Evolutionary conservation across 2,113 vertebrate genomes (phyloP), one percentile per base, ranked within the genome.

Genomic region (Dipodomys merriami): DNA sequence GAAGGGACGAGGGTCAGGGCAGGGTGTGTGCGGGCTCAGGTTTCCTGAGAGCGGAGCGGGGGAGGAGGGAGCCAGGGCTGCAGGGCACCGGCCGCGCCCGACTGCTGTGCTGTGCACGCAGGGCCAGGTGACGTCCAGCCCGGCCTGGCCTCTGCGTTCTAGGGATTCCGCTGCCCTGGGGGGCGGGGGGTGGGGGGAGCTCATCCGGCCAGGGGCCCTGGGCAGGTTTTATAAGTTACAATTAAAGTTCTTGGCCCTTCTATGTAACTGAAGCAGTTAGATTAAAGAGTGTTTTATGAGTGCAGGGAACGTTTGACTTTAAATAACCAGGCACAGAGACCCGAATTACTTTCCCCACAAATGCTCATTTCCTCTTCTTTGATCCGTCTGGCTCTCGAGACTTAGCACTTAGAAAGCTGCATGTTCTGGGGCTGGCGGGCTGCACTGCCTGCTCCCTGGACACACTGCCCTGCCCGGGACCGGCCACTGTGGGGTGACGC

Each of bases 201-300:
- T 19, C 20, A 5, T 46, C 57, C 65, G 60, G 73, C 68, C 19
- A 4, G 44, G 18, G 20, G 30, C 67, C 53, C 8, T 1, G 49
- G 0, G 15, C 49, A 20, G 23, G 68, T 68, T 86, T 85, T 46
- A 2, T 78, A 33, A 1, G 1, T 83, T n/a, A 44, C 33, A 35
- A 49, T 86, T 85, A 69, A 77, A 72, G 65, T 35, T 60, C 84
- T 49, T 22, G 65, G 29, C 39, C 69, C 81, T 83, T 69, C 20
- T 85, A 4, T 57, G 71, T 46, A 78, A 67, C 33, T 7, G 16
- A 30, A 16, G 72, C 57, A 68, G 35, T 4, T 7, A 64, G 65
- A 87, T 81, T 35, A 81, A 57, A 88, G 73, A 84, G 64, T 35
- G 0, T 46, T 79, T 15, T 71, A 30, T 69, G 68, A 20, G 15